Evolutionary conservation across 2,113 vertebrate genomes (phyloP).

Genomic region (Pseudorectes ferrugineus): DNA sequence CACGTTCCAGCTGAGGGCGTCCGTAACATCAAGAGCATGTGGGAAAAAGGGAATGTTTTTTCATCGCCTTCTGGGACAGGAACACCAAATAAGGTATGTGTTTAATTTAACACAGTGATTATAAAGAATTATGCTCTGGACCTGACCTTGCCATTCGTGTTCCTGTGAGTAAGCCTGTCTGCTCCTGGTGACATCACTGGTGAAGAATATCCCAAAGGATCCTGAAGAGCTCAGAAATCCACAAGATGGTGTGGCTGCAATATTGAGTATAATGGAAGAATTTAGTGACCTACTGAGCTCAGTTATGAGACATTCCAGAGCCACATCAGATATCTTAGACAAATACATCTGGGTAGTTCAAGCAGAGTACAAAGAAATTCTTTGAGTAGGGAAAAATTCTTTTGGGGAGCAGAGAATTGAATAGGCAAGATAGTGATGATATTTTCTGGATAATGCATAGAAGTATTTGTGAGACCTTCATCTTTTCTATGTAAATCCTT

Average conservation of each 20-base stretch:
- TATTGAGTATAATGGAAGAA: not conserved
- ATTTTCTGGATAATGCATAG: not conserved
- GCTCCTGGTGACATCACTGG: not conserved
- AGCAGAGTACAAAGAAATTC: not conserved
- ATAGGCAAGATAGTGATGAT: not conserved
- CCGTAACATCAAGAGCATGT: constrained; percentile 97
- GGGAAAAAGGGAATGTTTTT: constrained; percentile 94
- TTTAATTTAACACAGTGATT: not conserved
- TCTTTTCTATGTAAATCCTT: not conserved
- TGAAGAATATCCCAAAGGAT: not conserved
- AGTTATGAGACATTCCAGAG: constrained; percentile 34
- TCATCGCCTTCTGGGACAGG: constrained; percentile 75
- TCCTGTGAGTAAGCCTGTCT: not conserved
- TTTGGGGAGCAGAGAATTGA: not conserved
- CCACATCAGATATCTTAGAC: not conserved
- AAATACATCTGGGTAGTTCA: not conserved
- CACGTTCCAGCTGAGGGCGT: constrained; percentile 88
- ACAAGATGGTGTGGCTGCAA: not conserved
- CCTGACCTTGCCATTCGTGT: not conserved
- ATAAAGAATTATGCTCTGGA: not conserved
- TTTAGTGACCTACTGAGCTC: constrained; percentile 6
- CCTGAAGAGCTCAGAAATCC: not conserved
- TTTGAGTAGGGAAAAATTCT: not conserved
- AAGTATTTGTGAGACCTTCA: not conserved
- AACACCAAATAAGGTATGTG: constrained; percentile 85